phyloP scores from a whole-genome alignment of 2,888 invertebrate genomes.

The Polydrusus pterygomalis region DNA sequence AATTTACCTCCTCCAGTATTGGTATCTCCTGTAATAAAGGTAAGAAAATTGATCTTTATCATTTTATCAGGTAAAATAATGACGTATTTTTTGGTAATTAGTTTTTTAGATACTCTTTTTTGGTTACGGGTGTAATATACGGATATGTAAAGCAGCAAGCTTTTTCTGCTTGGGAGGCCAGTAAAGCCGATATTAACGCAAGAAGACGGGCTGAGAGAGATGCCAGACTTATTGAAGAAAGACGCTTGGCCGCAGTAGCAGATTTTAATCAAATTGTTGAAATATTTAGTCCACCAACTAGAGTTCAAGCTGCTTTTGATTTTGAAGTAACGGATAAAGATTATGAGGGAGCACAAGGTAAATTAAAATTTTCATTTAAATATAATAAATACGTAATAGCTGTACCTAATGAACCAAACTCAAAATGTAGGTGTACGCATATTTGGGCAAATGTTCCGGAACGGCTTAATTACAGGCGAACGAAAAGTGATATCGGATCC shows the following conservation, averaged over 20 bases:
- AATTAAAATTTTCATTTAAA: too few species aligned
- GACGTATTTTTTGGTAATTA: slow-evolving; percentile 7
- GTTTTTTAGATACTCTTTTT: slow-evolving; percentile 54
- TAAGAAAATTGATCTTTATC: slow-evolving; percentile 2
- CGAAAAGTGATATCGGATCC: too few species aligned
- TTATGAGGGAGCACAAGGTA: not conserved
- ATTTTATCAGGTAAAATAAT: not conserved
- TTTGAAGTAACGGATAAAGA: not conserved
- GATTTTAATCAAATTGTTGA: slow-evolving; percentile 51
- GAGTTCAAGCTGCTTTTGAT: not conserved
- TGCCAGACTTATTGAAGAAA: slow-evolving; percentile 38
- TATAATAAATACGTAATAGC: too few species aligned
- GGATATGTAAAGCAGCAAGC: slow-evolving; percentile 36
- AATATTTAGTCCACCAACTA: slow-evolving; percentile 46
- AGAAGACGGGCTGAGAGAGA: slow-evolving; percentile 29
- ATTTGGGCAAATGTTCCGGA: too few species aligned
- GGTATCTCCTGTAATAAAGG: slow-evolving; percentile 48
- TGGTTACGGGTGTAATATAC: slow-evolving; percentile 44
- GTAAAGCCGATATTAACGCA: slow-evolving; percentile 39
- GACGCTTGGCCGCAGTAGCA: slow-evolving; percentile 41
- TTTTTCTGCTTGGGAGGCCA: slow-evolving; percentile 30
- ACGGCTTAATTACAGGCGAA: too few species aligned
- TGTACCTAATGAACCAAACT: too few species aligned
- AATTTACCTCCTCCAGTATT: slow-evolving; percentile 46
- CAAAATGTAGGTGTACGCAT: too few species aligned